Conservation (phyloP, 2,113 vertebrate species). For the Guaruba guarouba region DNA sequence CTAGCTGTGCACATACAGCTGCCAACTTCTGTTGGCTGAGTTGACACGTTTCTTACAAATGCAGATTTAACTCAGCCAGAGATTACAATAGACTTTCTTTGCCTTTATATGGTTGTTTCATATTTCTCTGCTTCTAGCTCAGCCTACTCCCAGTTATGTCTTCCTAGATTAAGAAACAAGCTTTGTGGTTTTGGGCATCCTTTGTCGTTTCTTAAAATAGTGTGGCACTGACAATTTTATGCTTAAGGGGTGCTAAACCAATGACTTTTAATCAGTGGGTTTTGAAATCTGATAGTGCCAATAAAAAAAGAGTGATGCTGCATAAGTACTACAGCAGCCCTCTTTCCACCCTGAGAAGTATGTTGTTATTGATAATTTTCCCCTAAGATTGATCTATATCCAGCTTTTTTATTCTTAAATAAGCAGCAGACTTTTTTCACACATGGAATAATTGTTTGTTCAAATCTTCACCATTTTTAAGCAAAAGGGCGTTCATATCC, state of each 20-base stretch:
- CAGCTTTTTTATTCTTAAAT: background rate
- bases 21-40: constrained; percentile 23
- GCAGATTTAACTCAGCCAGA: background rate
- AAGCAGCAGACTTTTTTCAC: background rate
- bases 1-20: background rate
- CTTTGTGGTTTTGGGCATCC: background rate
- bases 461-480: background rate
- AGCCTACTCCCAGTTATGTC: background rate
- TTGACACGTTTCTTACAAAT: background rate
- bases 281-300: background rate
- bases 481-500: background rate
- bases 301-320: background rate
- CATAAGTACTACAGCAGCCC: background rate
- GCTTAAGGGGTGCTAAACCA: background rate
- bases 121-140: background rate
- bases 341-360: background rate
- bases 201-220: background rate
- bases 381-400: background rate
- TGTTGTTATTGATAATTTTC: background rate
- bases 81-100: constrained; percentile 34
- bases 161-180: background rate
- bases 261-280: background rate
- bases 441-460: background rate
- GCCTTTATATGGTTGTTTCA: constrained; percentile 19
- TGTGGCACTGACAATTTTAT: background rate